Evolutionary conservation across 92 coral and sea anemone species (phyloP), one percentile per base, ranked within the genome.

Genomic region (Parazoanthus atlanticus): DNA sequence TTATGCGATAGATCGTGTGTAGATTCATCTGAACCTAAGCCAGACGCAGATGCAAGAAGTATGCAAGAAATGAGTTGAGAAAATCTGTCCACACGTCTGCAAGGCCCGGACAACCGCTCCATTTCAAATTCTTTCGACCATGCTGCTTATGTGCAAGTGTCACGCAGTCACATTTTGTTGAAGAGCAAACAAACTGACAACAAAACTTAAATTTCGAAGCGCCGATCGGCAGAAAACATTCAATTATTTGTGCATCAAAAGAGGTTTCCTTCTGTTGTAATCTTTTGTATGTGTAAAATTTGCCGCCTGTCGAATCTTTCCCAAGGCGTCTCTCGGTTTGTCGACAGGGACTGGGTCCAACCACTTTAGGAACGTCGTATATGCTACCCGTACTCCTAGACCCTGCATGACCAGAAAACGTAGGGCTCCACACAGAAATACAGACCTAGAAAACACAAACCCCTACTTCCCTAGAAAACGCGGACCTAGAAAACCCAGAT

Each of bases 21-120:
- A 36, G 15, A 66, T 40, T 65, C 86, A 82, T 64, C 73, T 82
- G 79, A 75, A 12, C 79, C 86, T 40, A 82, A 64, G 23, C 74
- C 86, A 65, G 86, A 82, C 86, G 76, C 86, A 65, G 76, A 82
- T 74, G 61, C 7, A 82, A 34, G 19, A 66, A 82, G 17, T 43
- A 58, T 78, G 82, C 34, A 78, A 46, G 64, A n/a, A 82, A 36
- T 61, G 38, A 23, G 52, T 33, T 75, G 46, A 75, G 43, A 33
- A 75, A 80, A 82, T 82, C 74, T 82, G 54, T 82, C 86, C 75
- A 65, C 75, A 65, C 86, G 76, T 82, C 76, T 38, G 30, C 36
- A n/a, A 38, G 16, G 16, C 65, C 15, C 34, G 10, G 11, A 1
- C 76, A 69, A 33, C 8, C 23, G 54, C 86, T n/a, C 46, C 86